Percentiles rank a stretch among this genome's conserved stretches.
Evolutionary conservation across 2,888 invertebrate species (phyloP).

Genomic region (Lissonota sp.): DNA sequence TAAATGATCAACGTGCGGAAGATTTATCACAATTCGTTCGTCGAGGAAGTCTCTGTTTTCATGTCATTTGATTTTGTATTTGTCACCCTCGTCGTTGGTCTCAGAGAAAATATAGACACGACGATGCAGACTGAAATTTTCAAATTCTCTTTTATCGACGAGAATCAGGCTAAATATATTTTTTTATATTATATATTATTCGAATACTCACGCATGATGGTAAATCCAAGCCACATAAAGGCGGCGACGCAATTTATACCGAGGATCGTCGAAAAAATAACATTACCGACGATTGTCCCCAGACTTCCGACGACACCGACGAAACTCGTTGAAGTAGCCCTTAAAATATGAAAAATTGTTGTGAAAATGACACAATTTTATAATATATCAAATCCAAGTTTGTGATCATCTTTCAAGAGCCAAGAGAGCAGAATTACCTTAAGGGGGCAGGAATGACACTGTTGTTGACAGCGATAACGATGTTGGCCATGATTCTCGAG

Average conservation of each 20-base stretch:
- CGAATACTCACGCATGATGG: constrained; percentile 73
- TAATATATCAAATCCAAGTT: too few relatives aligned
- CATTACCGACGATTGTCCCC: constrained; percentile 78
- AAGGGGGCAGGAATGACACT: constrained; percentile 78
- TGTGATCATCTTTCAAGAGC: constrained; percentile 3
- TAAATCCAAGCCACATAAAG: constrained; percentile 75
- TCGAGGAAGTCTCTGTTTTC: neutral
- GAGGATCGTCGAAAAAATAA: constrained; percentile 78
- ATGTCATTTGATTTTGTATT: constrained; percentile 9
- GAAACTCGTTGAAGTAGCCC: constrained; percentile 74
- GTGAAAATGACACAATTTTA: neutral
- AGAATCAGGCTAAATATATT: neutral
- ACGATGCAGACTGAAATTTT: constrained; percentile 70
- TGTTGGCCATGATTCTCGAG: constrained; percentile 78
- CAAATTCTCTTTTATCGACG: constrained; percentile 10
- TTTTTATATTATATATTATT: constrained; percentile 20
- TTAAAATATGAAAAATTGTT: constrained; percentile 58
- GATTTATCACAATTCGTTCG: constrained; percentile 39
- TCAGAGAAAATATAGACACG: constrained; percentile 67
- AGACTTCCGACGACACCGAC: constrained; percentile 78
- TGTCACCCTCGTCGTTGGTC: constrained; percentile 29
- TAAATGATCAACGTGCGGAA: neutral
- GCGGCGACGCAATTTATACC: constrained; percentile 75
- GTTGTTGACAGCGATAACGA: constrained; percentile 77
- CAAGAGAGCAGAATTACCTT: constrained; percentile 74